Conservation (phyloP, 2,888 invertebrate genomes). For the Tillus elongatus region DNA sequence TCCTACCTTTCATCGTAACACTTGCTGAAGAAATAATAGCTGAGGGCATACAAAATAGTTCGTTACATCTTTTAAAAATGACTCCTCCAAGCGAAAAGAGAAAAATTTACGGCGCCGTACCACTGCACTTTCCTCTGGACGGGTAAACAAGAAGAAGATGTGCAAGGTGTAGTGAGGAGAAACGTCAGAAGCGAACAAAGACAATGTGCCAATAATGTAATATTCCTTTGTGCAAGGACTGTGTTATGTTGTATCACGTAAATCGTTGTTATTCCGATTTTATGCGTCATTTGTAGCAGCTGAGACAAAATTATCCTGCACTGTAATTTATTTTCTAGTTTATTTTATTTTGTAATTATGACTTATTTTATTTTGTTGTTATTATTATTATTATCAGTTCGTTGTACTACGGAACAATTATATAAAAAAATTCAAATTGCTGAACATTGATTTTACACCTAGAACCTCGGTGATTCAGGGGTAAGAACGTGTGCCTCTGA, state of each 20-base stretch:
- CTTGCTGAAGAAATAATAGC: conserved; percentile 16
- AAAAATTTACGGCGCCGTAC: conserved; percentile 15
- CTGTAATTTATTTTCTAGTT: background rate
- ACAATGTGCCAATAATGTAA: conserved; percentile 14
- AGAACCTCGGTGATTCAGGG: no score
- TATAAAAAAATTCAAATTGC: no score
- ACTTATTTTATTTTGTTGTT: no score
- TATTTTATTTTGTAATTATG: no score
- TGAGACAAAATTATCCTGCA: no score
- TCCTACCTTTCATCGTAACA: conserved; percentile 13
- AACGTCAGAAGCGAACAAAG: conserved; percentile 13
- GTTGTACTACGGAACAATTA: no score
- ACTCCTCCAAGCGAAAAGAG: conserved; percentile 10
- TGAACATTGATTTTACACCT: no score
- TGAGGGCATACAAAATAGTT: conserved; percentile 12
- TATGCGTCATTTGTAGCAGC: no score
- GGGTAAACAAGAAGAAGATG: conserved; percentile 16
- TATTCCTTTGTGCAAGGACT: conserved; percentile 14
- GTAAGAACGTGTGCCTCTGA: no score
- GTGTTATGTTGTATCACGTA: conserved; percentile 13
- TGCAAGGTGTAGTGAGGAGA: conserved; percentile 8
- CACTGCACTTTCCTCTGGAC: conserved; percentile 15
- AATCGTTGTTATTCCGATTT: no score
- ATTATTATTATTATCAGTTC: no score
- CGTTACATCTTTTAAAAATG: conserved; percentile 12